Conservation (phyloP, 2,888 invertebrate species). For the Dolomedes plantarius region DNA sequence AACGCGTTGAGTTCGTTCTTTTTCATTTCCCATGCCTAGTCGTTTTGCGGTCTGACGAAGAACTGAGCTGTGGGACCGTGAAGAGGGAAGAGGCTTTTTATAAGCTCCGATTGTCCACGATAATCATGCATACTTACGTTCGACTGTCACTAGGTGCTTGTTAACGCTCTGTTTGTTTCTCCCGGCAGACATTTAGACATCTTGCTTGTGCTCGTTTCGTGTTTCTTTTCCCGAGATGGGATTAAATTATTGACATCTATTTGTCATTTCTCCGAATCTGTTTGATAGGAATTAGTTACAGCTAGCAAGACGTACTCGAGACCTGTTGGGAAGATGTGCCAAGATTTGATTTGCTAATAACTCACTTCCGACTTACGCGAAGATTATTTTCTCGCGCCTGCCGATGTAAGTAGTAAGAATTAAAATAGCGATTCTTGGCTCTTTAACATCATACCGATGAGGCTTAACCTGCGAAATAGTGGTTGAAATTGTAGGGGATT, state of each 20-base stretch:
- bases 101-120: background rate
- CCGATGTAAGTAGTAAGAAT: too few species aligned
- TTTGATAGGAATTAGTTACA: background rate
- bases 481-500: too few species aligned
- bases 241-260: background rate
- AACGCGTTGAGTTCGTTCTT: background rate
- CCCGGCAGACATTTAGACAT: background rate
- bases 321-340: too few species aligned
- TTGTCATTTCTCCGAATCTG: background rate
- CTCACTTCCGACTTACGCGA: too few species aligned
- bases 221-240: background rate
- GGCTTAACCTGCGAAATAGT: too few species aligned
- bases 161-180: slow-evolving; percentile 2
- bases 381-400: too few species aligned
- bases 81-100: background rate
- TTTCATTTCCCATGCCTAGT: background rate
- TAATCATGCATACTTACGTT: background rate
- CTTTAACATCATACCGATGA: too few species aligned
- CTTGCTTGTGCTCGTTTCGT: background rate
- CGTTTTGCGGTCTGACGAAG: background rate
- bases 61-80: background rate
- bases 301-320: too few species aligned
- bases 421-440: too few species aligned
- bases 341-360: too few species aligned
- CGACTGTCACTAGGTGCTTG: background rate